A percentile compares a stretch with the other conserved stretches of the same genome.
These are phyloP conservation scores for Erythrolamprus reginae DNA, from an alignment of 2,113 vertebrate genomes.

Conservation along the genomic window DNA sequence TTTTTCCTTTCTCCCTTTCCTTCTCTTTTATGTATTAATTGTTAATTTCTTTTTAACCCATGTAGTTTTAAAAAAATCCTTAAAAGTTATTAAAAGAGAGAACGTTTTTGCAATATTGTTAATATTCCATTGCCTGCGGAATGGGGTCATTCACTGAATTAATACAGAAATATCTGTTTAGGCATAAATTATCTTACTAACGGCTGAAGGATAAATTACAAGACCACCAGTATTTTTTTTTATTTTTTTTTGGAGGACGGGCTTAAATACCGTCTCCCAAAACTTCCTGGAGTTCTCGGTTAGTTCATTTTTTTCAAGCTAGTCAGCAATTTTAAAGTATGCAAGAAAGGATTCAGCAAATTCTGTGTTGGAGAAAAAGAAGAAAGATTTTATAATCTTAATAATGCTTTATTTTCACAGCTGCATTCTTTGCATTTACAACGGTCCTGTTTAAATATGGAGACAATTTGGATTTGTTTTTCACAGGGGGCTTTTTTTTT, in stretches of 20 bases:
- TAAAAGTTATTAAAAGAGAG: background rate
- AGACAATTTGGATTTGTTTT: conserved; percentile 24
- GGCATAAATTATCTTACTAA: background rate
- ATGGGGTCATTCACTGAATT: background rate
- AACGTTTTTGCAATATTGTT: background rate
- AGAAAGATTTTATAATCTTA: background rate
- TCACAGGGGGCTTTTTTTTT: background rate
- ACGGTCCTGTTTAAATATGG: conserved; percentile 46
- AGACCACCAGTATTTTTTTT: background rate
- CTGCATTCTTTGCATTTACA: conserved; percentile 36
- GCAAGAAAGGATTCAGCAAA: conserved; percentile 1
- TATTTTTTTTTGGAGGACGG: background rate
- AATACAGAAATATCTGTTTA: background rate
- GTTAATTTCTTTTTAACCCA: background rate
- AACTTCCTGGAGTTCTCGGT: background rate
- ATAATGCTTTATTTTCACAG: conserved; percentile 19
- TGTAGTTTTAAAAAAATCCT: background rate
- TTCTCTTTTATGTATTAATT: background rate
- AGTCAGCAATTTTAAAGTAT: background rate
- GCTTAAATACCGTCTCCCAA: background rate
- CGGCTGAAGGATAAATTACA: background rate
- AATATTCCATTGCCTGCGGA: background rate
- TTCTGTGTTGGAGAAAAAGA: background rate
- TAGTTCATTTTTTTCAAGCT: background rate
- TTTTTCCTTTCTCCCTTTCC: background rate